Percentiles rank a stretch among this genome's conserved stretches.
Evolutionary conservation across 1,140 invertebrate species (phyloP).

Genomic region (Solen grandis): DNA sequence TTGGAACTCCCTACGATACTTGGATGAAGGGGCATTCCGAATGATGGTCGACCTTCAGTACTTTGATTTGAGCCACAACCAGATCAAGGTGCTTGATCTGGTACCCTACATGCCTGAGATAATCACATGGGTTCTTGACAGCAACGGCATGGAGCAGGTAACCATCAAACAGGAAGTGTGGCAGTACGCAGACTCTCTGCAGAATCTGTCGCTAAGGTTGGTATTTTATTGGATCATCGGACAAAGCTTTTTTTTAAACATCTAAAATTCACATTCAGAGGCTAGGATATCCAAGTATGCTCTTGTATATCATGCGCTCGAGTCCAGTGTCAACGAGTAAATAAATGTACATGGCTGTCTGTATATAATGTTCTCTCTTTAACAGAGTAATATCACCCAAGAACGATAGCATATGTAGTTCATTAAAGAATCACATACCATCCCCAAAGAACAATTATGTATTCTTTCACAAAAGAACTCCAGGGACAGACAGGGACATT

Average conservation of each 20-base stretch:
- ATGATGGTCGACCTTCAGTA: slow-evolving; percentile 32
- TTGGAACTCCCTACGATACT: slow-evolving; percentile 24
- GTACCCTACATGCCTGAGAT: slow-evolving; percentile 38
- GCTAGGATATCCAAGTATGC: no score
- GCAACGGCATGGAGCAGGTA: slow-evolving; percentile 17
- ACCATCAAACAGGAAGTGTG: slow-evolving; percentile 2
- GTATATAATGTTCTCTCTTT: background rate
- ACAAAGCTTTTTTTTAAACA: no score
- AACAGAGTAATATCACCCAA: no score
- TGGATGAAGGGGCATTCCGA: slow-evolving; percentile 10
- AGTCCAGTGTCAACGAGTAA: background rate
- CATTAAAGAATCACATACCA: no score
- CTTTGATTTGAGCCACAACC: slow-evolving; percentile 47
- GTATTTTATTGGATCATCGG: no score
- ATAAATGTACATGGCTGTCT: background rate
- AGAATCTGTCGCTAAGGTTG: slow-evolving; percentile 40
- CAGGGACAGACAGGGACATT: no score
- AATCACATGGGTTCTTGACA: slow-evolving; percentile 26
- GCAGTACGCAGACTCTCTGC: slow-evolving; percentile 13
- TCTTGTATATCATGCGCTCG: background rate
- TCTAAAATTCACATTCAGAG: no score
- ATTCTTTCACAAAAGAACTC: no score
- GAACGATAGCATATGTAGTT: no score
- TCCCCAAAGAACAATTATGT: no score
- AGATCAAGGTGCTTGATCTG: background rate